Base-by-base conservation (phyloP, 23 tunicate genomes). In the Styela clava region DNA sequence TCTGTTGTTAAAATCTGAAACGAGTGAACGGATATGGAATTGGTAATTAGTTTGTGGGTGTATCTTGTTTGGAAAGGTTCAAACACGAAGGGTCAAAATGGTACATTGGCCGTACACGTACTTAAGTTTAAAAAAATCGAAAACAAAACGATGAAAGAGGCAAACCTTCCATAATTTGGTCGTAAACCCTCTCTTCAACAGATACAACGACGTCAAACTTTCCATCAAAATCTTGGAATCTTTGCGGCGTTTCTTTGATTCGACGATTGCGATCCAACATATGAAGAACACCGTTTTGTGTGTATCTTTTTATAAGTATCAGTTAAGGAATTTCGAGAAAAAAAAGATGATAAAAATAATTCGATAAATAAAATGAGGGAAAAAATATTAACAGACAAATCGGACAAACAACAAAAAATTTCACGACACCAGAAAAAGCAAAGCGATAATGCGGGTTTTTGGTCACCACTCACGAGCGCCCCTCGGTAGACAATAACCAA, bases 231-330 rank as follows among this genome's bases (percentile, higher is more conserved):
- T 85, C 91, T 63, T 94, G 99, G 34, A 94, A 89, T 74, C 87
- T 78, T 56, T 94, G 85, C 29, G 99, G 99, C 12, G 76, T 79
- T 24, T 82, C 87, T 33, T 94, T 94, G 72, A 94, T 94, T 52
- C 95, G 64, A 65, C 95, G 83, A 67, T 94, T 94, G 33, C 99
- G 86, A 63, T 94, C 99, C 79, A 94, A 78, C 99, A 94, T 94
- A 69, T 83, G 86, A 2, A 94, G 67, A 61, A 94, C 95, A 12
- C 99, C 99, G 61, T 94, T 94, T 70, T 94, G 89, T 63, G 86
- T 82, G 79, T 94, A 94, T 24, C 91, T 89, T 63, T 28, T 3
- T 12, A 21, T 9, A 1, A 31, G 24, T 1, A n/a, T 29, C 16
- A 68, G 82, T 87, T 62, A 87, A 87, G 91, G 91, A 87, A 25